A percentile compares a stretch with the other conserved stretches of the same genome.
Evolutionary conservation across 2,113 vertebrate species (phyloP).

Genomic region (Lophius piscatorius): DNA sequence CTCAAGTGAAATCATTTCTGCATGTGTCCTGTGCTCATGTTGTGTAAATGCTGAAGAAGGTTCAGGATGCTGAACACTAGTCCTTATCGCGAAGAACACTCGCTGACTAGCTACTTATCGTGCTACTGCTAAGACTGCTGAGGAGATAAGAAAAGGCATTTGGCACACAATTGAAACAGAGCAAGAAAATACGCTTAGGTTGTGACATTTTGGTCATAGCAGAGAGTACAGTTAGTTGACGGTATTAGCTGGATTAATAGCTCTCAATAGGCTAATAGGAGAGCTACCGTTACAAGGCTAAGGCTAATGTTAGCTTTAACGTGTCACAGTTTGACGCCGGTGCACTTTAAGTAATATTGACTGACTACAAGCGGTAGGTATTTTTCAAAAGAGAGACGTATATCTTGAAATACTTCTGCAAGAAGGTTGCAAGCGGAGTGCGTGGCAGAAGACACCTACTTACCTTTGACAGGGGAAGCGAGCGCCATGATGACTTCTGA

Average conservation of each 20-base stretch:
- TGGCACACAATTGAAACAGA: not conserved
- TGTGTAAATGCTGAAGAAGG: slow-evolving; percentile 8
- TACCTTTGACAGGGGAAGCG: slow-evolving; percentile 73
- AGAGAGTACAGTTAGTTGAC: not conserved
- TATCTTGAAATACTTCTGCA: not conserved
- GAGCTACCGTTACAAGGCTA: slow-evolving; percentile 18
- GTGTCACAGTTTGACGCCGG: slow-evolving; percentile 24
- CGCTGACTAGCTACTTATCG: slow-evolving; percentile 50
- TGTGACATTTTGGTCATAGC: not conserved
- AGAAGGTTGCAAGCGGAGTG: not conserved
- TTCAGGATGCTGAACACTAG: slow-evolving; percentile 15
- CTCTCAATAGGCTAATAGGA: not conserved
- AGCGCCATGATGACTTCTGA: slow-evolving; percentile 83
- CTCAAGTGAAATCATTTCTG: not conserved
- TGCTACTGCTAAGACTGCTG: not conserved
- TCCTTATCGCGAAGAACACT: slow-evolving; percentile 65
- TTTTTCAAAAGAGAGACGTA: rapidly evolving
- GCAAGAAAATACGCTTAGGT: not conserved
- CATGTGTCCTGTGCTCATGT: not conserved
- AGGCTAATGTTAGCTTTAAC: slow-evolving; percentile 49
- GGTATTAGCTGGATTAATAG: not conserved
- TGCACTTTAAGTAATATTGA: slow-evolving; percentile 5
- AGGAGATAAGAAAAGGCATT: slow-evolving; percentile 27
- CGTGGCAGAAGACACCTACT: slow-evolving; percentile 44
- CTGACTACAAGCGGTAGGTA: not conserved